These are phyloP conservation scores for Cacoxenus indagator DNA, from an alignment of 2,888 invertebrate species.

Conservation along the genomic window DNA sequence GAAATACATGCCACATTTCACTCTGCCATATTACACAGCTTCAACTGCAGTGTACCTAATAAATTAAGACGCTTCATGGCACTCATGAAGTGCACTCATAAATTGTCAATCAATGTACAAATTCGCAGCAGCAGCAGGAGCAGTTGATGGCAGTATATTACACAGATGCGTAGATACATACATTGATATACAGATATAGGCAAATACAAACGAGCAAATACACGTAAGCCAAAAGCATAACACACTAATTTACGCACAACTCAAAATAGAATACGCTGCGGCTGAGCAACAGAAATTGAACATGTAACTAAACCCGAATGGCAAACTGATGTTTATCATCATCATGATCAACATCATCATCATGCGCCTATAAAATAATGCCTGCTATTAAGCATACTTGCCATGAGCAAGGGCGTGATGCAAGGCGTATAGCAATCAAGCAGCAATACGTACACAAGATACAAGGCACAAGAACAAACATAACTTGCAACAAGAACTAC, in stretches of 20 bases:
- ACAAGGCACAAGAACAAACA: background rate
- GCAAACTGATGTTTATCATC: constrained; percentile 1
- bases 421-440: background rate
- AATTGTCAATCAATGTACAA: background rate
- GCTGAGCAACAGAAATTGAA: background rate
- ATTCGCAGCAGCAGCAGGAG: too few species aligned
- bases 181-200: background rate
- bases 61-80: too few species aligned
- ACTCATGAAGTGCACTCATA: background rate
- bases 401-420: background rate
- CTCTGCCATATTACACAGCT: too few species aligned
- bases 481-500: background rate
- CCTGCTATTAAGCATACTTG: background rate
- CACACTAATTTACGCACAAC: constrained; percentile 1
- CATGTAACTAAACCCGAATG: background rate
- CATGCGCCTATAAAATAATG: too few species aligned
- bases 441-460: background rate
- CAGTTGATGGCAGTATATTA: background rate
- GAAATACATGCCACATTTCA: too few species aligned
- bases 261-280: constrained; percentile 1
- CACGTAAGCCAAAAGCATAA: background rate
- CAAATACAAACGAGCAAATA: background rate
- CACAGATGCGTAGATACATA: background rate
- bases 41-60: too few species aligned
- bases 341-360: too few species aligned